Evolutionary conservation across 2,113 vertebrate genomes (phyloP).

Genomic region (Percopsis transmontana): DNA sequence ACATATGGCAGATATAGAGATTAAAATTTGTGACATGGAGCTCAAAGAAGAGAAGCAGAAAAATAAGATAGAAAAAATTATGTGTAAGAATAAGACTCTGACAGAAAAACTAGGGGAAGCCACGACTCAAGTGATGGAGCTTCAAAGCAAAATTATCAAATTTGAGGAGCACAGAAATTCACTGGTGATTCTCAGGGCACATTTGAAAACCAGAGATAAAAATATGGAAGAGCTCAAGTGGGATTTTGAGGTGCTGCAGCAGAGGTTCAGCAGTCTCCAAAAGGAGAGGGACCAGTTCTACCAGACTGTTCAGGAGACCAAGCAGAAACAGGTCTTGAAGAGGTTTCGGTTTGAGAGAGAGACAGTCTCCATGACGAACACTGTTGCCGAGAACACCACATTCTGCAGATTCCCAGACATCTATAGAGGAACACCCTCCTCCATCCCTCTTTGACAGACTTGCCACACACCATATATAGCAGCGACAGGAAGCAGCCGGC

Average conservation of each 20-base stretch:
- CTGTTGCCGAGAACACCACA: background rate
- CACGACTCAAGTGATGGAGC: constrained; percentile 68
- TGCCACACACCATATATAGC: background rate
- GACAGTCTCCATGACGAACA: constrained; percentile 64
- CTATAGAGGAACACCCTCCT: background rate
- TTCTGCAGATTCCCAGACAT: background rate
- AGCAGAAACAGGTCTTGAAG: constrained; percentile 82
- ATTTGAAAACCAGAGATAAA: constrained; percentile 76
- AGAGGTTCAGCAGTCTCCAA: constrained; percentile 86
- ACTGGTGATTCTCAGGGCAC: constrained; percentile 75
- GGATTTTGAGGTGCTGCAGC: constrained; percentile 83
- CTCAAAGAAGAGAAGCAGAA: constrained; percentile 71
- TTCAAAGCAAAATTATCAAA: constrained; percentile 72
- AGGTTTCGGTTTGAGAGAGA: constrained; percentile 81
- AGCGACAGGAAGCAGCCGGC: background rate
- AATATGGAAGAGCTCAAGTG: constrained; percentile 80
- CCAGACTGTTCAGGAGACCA: constrained; percentile 78
- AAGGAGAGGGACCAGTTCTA: constrained; percentile 83
- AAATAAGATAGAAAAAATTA: constrained; percentile 75
- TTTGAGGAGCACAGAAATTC: constrained; percentile 75
- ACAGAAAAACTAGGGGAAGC: constrained; percentile 75
- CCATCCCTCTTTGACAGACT: background rate
- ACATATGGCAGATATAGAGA: constrained; percentile 79
- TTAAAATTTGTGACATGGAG: constrained; percentile 72
- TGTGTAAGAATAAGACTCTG: constrained; percentile 78